Conservation (phyloP, 2,888 invertebrate genomes). For the Hermodice carunculata region DNA sequence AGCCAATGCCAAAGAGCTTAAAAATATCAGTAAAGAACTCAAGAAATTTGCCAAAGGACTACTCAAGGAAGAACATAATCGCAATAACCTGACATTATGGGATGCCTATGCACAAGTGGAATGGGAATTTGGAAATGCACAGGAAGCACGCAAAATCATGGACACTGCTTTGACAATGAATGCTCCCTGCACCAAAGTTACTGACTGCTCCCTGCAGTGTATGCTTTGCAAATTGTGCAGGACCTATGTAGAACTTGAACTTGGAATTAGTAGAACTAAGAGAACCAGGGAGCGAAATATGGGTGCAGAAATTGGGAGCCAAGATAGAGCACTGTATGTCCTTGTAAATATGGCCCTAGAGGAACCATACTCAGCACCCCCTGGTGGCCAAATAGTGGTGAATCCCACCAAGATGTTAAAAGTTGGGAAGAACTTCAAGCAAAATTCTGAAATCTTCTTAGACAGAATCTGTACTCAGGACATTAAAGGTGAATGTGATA, state of each 20-base stretch:
- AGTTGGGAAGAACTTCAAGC: no score
- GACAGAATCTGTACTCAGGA: no score
- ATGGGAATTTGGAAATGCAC: constrained; percentile 50
- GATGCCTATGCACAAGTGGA: constrained; percentile 60
- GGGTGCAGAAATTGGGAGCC: no score
- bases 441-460: no score
- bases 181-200: constrained; percentile 10
- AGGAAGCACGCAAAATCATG: constrained; percentile 58
- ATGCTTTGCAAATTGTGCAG: constrained; percentile 17
- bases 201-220: not conserved
- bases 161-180: constrained; percentile 53
- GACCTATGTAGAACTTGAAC: constrained; percentile 29
- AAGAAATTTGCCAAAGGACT: constrained; percentile 61
- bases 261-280: constrained; percentile 26
- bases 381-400: no score
- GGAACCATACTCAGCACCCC: no score
- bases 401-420: no score
- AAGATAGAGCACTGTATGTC: no score
- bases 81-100: constrained; percentile 67
- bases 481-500: no score
- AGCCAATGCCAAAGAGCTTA: constrained; percentile 6
- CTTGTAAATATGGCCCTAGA: no score
- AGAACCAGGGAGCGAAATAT: no score
- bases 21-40: constrained; percentile 48
- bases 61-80: constrained; percentile 60